phyloP scores from a whole-genome alignment of 53 echinoderm and acorn worm species.

The Patiria pectinifera region DNA sequence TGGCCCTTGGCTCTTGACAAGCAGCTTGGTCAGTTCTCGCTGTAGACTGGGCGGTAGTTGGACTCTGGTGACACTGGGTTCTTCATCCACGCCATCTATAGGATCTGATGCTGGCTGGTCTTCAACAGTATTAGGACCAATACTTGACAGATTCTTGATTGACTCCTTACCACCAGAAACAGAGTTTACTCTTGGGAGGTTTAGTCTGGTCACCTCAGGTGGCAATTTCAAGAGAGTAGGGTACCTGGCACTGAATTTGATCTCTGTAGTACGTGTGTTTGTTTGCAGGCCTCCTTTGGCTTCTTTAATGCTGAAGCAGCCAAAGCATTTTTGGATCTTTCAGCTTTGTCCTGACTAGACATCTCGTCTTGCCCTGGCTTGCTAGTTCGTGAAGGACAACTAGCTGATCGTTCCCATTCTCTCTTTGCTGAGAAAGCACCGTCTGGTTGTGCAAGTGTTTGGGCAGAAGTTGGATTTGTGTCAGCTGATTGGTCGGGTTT shows the following conservation, averaged over 20 bases:
- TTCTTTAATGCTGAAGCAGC: background rate
- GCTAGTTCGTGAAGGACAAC: background rate
- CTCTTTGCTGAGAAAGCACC: background rate
- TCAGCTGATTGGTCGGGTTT: background rate
- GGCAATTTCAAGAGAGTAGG: background rate
- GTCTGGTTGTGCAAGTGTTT: background rate
- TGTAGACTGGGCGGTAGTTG: conserved; percentile 52
- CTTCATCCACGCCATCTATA: conserved; percentile 9
- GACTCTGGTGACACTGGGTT: conserved; percentile 43
- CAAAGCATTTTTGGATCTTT: background rate
- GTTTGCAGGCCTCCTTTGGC: background rate
- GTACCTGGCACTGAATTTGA: background rate
- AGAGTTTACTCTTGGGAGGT: conserved; percentile 13
- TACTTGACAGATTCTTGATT: no score
- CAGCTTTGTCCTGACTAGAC: background rate
- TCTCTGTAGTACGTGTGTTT: background rate
- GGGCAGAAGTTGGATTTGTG: background rate
- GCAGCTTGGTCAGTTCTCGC: conserved; percentile 50
- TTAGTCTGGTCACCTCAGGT: conserved; percentile 39
- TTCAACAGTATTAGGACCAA: background rate
- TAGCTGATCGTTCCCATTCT: background rate
- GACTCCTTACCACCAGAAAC: conserved; percentile 8
- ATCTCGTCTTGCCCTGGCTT: background rate
- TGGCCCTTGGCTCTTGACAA: conserved; percentile 48
- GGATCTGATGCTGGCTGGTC: background rate